Evolutionary conservation across 2,113 vertebrate species (phyloP).

Genomic region (Sphaerodactylus townsendi): DNA sequence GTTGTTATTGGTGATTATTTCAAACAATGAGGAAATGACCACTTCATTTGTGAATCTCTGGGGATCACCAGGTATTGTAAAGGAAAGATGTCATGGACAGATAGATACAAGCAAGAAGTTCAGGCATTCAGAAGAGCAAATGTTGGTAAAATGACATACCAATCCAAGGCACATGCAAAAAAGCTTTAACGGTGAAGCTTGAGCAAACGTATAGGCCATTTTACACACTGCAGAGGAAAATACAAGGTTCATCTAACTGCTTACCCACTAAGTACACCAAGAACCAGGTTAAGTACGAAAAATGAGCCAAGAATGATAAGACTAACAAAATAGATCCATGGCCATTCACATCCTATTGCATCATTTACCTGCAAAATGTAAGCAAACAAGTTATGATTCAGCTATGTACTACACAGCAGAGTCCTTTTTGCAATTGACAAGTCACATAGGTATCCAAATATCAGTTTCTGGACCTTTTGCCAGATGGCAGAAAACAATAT

Average conservation of each 20-base stretch:
- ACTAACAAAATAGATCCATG: constrained; percentile 99
- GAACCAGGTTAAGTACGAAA: constrained; percentile 99
- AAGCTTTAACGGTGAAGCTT: constrained; percentile 66
- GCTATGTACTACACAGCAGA: constrained; percentile 72
- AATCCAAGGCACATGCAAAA: constrained; percentile 75
- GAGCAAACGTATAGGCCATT: constrained; percentile 68
- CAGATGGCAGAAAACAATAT: background rate
- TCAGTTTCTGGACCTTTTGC: background rate
- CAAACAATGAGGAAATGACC: constrained; percentile 38
- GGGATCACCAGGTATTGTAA: constrained; percentile 67
- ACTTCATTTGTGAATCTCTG: constrained; percentile 30
- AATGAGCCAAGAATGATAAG: constrained; percentile 99
- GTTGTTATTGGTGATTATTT: constrained; percentile 7
- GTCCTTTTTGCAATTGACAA: constrained; percentile 73
- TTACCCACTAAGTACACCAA: constrained; percentile 99
- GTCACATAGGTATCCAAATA: constrained; percentile 60
- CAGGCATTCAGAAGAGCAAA: constrained; percentile 73
- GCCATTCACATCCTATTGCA: constrained; percentile 95
- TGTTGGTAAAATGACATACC: constrained; percentile 60
- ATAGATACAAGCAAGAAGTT: constrained; percentile 66
- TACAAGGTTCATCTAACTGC: constrained; percentile 77
- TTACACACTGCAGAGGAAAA: constrained; percentile 68
- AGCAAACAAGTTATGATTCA: constrained; percentile 81
- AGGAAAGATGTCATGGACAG: constrained; percentile 68
- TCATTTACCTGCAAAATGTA: constrained; percentile 92